phyloP scores from a whole-genome alignment of 2,797 vertebrate genomes.

The Tympanoctomys barrerae region DNA sequence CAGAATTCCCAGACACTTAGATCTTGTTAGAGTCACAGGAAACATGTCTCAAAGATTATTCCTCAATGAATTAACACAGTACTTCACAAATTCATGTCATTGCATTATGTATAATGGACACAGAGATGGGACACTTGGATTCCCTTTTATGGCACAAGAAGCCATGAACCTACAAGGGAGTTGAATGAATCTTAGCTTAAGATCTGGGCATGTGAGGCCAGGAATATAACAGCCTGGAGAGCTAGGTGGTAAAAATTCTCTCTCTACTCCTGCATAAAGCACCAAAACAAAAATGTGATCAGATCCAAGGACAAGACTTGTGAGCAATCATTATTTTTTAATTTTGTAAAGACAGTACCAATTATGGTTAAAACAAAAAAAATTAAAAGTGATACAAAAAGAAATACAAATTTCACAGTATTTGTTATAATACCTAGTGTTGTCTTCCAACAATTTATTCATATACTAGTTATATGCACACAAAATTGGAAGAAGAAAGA shows the following conservation, averaged over 20 bases:
- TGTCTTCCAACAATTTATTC: no score
- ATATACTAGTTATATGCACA: no score
- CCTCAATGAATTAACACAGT: not conserved
- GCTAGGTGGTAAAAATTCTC: not conserved
- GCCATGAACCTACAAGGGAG: not conserved
- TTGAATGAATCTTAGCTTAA: not conserved
- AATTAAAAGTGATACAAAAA: no score
- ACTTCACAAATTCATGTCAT: not conserved
- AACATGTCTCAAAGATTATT: not conserved
- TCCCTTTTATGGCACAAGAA: not conserved
- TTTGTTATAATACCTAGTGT: no score
- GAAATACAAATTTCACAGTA: no score
- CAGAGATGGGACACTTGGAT: not conserved
- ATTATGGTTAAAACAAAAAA: no score
- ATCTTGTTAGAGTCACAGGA: not conserved
- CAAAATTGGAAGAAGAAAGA: no score
- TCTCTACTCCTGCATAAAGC: not conserved
- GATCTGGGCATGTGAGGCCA: not conserved
- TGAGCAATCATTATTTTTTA: not conserved
- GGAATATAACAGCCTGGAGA: not conserved
- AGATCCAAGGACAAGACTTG: not conserved
- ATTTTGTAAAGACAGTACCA: no score
- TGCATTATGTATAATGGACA: not conserved
- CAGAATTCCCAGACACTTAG: slow-evolving; percentile 8
- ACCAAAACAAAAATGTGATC: slow-evolving; percentile 1